These are phyloP conservation scores for Patella ulyssiponensis DNA, from an alignment of 2,888 invertebrate species.

Conservation along the genomic window DNA sequence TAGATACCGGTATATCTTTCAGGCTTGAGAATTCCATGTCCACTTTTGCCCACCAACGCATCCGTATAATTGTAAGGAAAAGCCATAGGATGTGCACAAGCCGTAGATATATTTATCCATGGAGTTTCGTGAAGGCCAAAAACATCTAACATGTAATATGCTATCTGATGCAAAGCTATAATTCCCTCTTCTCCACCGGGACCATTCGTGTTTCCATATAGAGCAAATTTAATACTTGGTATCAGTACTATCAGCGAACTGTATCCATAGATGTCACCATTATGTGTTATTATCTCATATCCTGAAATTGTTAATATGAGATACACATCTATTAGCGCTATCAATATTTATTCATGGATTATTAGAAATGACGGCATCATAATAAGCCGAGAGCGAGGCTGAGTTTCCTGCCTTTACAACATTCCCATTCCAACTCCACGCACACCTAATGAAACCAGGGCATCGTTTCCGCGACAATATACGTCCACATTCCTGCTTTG, in stretches of 20 bases:
- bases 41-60: too few species aligned
- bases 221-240: slow-evolving; percentile 10
- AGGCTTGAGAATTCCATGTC: not conserved
- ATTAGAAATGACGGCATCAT: too few species aligned
- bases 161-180: slow-evolving; percentile 8
- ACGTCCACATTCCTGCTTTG: too few species aligned
- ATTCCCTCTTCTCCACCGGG: slow-evolving; percentile 13
- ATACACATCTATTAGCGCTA: too few species aligned
- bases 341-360: too few species aligned
- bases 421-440: too few species aligned
- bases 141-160: slow-evolving; percentile 16
- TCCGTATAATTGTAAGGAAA: too few species aligned
- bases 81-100: not conserved
- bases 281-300: slow-evolving; percentile 12
- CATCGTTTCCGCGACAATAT: too few species aligned
- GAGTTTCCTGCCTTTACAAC: too few species aligned
- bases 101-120: slow-evolving; percentile 10
- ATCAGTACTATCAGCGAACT: not conserved
- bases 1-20: not conserved
- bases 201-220: slow-evolving; percentile 14
- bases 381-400: too few species aligned
- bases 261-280: slow-evolving; percentile 22
- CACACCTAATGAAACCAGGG: too few species aligned
- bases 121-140: slow-evolving; percentile 17
- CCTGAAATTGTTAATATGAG: not conserved